phyloP scores from a whole-genome alignment of 1,140 invertebrate genomes.

The Lycorma delicatula region DNA sequence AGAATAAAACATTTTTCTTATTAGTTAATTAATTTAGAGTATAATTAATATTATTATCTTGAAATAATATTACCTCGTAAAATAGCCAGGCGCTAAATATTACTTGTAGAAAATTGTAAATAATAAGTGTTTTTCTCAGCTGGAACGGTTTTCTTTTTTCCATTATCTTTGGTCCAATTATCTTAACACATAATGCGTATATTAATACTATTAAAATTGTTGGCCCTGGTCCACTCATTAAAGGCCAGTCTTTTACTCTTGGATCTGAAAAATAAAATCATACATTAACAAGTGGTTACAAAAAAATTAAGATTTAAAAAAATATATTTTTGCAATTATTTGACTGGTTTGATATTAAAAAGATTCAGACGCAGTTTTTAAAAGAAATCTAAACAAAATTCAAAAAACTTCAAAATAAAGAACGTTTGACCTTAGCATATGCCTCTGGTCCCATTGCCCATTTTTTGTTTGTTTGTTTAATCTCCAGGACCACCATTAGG shows the following conservation, averaged over 20 bases:
- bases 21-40: not conserved
- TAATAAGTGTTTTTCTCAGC: constrained; percentile 64
- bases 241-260: constrained; percentile 71
- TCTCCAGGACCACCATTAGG: no score
- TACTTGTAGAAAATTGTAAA: constrained; percentile 81
- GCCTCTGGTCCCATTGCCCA: no score
- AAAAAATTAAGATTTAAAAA: not conserved
- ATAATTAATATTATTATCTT: constrained; percentile 5
- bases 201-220: constrained; percentile 66
- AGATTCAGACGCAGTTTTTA: no score
- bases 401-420: no score
- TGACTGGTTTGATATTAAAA: not conserved
- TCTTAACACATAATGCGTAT: constrained; percentile 69
- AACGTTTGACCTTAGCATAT: no score
- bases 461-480: no score
- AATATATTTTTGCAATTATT: not conserved
- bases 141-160: constrained; percentile 76
- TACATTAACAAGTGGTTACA: not conserved
- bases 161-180: constrained; percentile 73
- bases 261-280: constrained; percentile 50
- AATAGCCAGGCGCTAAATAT: constrained; percentile 75
- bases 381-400: no score
- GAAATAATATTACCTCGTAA: constrained; percentile 60
- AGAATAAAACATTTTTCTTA: not conserved
- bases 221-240: constrained; percentile 76